phyloP scores from a whole-genome alignment of 2,888 invertebrate species.

The Allolobophora icterica region DNA sequence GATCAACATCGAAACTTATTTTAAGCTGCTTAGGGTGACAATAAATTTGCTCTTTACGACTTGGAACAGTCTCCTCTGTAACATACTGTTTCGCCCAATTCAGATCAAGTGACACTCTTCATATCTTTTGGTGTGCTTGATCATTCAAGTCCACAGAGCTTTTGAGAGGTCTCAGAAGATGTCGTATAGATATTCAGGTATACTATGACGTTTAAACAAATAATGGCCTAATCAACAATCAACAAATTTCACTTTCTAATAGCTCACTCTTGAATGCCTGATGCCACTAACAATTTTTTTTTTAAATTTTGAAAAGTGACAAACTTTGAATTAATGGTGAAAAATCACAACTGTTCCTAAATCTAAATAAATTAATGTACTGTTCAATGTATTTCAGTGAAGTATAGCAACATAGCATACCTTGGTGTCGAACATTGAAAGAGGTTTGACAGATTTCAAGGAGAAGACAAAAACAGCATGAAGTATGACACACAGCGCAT shows the following conservation, averaged over 20 bases:
- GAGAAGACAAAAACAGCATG: constrained; percentile 81
- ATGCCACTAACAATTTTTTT: not conserved
- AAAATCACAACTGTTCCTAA: not conserved
- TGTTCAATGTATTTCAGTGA: no score
- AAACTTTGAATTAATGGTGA: not conserved
- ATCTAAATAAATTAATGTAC: not conserved
- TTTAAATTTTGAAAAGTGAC: not conserved
- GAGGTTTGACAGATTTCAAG: constrained; percentile 74
- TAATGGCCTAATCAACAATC: not conserved
- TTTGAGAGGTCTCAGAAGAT: not conserved
- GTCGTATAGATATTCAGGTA: not conserved
- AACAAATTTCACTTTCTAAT: not conserved
- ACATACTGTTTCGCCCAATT: not conserved
- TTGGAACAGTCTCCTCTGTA: not conserved
- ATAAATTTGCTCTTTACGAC: not conserved
- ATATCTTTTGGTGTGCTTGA: no score
- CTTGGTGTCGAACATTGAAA: constrained; percentile 80
- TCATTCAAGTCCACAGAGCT: not conserved
- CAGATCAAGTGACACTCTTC: no score
- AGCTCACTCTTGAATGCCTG: no score
- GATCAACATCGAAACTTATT: not conserved
- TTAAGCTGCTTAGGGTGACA: not conserved
- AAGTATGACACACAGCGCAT: constrained; percentile 78
- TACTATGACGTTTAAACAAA: not conserved
- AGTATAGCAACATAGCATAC: constrained; percentile 57